A percentile compares a stretch with the other conserved stretches of the same genome.
phyloP scores from a whole-genome alignment of 2,113 vertebrate species.

The Lontra canadensis region DNA sequence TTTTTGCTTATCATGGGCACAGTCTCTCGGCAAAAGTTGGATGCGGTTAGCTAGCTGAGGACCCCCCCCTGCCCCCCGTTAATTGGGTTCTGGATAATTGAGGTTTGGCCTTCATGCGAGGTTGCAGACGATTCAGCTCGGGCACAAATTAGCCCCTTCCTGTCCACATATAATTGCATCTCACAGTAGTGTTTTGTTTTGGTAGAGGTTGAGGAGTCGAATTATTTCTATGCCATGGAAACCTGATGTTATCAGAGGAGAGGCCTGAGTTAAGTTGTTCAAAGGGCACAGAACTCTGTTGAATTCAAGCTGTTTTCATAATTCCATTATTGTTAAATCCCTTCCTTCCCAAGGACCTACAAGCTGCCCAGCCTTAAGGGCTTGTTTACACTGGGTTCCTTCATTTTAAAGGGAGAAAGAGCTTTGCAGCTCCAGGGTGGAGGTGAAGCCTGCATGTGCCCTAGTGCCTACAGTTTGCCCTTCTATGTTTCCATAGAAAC shows the following conservation, averaged over 20 bases:
- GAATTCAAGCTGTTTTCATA: conserved; percentile 41
- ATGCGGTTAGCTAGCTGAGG: conserved; percentile 41
- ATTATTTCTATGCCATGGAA: conserved; percentile 54
- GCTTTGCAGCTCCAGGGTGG: conserved; percentile 29
- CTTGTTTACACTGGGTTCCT: conserved; percentile 41
- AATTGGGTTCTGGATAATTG: conserved; percentile 53
- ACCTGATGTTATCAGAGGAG: not conserved
- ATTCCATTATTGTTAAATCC: conserved; percentile 46
- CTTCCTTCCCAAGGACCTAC: not conserved
- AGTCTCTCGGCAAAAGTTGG: not conserved
- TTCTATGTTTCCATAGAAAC: conserved; percentile 75
- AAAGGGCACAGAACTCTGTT: not conserved
- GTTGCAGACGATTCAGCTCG: conserved; percentile 41
- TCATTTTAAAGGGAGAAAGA: conserved; percentile 38
- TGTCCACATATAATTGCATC: conserved; percentile 47
- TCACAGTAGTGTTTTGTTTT: conserved; percentile 19
- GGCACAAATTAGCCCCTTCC: not conserved
- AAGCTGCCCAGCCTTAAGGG: not conserved
- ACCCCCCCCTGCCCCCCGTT: not conserved
- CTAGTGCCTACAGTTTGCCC: conserved; percentile 44
- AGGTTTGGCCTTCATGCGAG: conserved; percentile 14
- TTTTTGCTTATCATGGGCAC: not conserved
- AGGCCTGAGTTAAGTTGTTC: conserved; percentile 45
- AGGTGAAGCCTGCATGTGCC: conserved; percentile 47
- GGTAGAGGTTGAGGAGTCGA: not conserved